Evolutionary conservation across 1,140 invertebrate genomes (phyloP).

Genomic region (Mercenaria mercenaria): DNA sequence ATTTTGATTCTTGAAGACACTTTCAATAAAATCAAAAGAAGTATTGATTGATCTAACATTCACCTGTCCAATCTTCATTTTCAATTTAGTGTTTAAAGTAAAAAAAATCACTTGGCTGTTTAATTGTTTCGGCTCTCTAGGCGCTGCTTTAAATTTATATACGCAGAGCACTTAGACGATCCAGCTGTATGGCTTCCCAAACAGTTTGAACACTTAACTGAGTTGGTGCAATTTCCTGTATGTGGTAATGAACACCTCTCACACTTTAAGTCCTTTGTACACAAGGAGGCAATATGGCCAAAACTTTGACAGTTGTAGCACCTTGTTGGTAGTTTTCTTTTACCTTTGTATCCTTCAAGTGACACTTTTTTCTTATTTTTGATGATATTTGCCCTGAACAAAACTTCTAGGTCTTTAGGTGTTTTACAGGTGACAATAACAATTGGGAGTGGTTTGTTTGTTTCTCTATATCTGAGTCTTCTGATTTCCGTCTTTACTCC

Average conservation of each 20-base stretch:
- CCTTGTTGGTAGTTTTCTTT: no score
- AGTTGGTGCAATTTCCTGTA: not conserved
- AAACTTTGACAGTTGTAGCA: no score
- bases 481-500: no score
- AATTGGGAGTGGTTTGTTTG: no score
- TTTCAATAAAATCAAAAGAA: constrained; percentile 6
- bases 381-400: no score
- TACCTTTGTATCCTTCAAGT: no score
- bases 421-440: no score
- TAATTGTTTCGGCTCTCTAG: not conserved
- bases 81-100: not conserved
- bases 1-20: not conserved
- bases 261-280: not conserved
- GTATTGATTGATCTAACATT: constrained; percentile 20
- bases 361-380: no score
- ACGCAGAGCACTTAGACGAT: not conserved
- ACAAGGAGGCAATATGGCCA: not conserved
- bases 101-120: not conserved
- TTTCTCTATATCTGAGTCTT: no score
- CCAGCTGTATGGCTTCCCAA: not conserved
- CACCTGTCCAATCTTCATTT: constrained; percentile 2
- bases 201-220: not conserved
- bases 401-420: no score
- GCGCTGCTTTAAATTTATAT: not conserved
- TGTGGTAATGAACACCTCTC: not conserved